These are phyloP conservation scores for Scolanthus callimorphus DNA, from an alignment of 92 coral and sea anemone genomes.

Conservation along the genomic window DNA sequence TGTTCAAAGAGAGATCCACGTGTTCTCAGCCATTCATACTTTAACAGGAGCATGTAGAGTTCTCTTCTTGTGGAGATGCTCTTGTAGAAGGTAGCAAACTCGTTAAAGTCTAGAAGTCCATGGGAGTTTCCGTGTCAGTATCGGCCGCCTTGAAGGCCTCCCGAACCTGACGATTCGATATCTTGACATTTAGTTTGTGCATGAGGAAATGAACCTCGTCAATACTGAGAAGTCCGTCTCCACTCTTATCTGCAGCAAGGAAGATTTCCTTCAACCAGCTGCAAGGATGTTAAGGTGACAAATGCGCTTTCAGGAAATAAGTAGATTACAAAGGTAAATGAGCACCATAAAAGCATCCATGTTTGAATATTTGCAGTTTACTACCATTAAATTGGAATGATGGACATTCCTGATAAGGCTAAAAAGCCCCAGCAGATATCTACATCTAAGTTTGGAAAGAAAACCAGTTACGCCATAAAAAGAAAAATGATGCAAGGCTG, in stretches of 20 bases:
- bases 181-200: conserved; percentile 75
- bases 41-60: conserved; percentile 54
- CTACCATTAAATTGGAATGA: too few species aligned
- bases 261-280: conserved; percentile 70
- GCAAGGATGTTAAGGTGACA: conserved; percentile 11
- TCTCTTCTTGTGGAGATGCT: conserved; percentile 78
- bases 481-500: too few species aligned
- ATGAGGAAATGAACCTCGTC: conserved; percentile 69
- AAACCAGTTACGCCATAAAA: too few species aligned
- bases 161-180: conserved; percentile 54
- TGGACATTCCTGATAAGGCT: too few species aligned
- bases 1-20: too few species aligned
- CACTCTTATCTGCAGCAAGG: conserved; percentile 74
- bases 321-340: too few species aligned
- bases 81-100: conserved; percentile 70
- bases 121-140: conserved; percentile 70
- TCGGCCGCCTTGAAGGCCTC: conserved; percentile 75
- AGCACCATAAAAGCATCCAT: too few species aligned
- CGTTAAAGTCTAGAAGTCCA: conserved; percentile 69
- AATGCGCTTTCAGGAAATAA: too few species aligned
- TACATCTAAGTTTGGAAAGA: too few species aligned
- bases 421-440: too few species aligned
- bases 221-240: conserved; percentile 71
- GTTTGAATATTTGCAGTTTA: too few species aligned
- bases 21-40: too few species aligned